Base-by-base conservation (phyloP, 2,888 invertebrate species). In the Fragum fragum region DNA sequence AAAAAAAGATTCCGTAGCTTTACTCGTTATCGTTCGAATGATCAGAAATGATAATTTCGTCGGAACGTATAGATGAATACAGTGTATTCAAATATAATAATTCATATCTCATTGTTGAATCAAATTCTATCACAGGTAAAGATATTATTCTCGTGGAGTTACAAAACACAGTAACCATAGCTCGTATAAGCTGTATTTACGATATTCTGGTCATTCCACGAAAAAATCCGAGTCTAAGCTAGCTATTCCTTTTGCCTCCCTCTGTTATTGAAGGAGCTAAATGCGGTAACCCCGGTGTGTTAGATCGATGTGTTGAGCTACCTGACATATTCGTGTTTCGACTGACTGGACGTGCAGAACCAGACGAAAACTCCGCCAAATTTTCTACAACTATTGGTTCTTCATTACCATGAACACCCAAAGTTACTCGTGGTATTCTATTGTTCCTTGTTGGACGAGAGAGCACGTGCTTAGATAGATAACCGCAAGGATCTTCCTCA, bases 371-470 rank as follows among this genome's bases (percentile, higher is more conserved):
- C 53, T 84, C 81, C 26, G 81, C 66, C n/a, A 84, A 55, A 21
- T 80, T 78, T 28, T 84, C 80, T 21, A 72, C 74, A 18, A 81
- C 73, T 2, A 73, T 68, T 11, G 29, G 59, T 14, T 78, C 80
- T 6, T 78, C 75, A 9, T 68, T 75, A 72, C 63, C 66, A 3
- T 39, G 29, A 61, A 39, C 42, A 42, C 28, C 69, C n/a, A 57
- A 61, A 9, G 57, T 69, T 42, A 76, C 72, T n/a, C 84, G 36
- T 5, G 68, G 59, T 52, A 84, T 76, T 28, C 77, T 66, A 57
- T 79, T 81, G 42, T 59, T 76, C 39, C 69, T 75, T 21, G 78
- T 53, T 32, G 75, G 76, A 18, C 84, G 84, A 28, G 81, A 71
- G 26, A 81, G 36, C 16, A 78, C 53, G 28, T 81, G 78, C 59